Conservation (phyloP, 2,113 vertebrate genomes). For the Euleptes europaea region DNA sequence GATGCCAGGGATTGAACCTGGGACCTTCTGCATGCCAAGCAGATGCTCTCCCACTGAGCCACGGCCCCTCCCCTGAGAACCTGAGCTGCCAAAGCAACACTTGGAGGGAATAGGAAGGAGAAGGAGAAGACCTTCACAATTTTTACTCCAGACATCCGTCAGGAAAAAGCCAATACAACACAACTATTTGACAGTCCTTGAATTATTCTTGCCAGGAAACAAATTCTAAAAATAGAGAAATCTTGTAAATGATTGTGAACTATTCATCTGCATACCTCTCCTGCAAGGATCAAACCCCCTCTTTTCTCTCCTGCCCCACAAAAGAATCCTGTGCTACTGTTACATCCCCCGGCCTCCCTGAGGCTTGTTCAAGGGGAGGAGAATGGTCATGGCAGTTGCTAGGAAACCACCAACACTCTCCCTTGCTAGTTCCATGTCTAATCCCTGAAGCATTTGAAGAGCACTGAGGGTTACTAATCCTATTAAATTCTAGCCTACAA, state of each 20-base stretch:
- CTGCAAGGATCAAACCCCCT: neutral
- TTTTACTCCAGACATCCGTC: neutral
- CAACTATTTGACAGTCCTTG: neutral
- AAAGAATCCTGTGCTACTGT: neutral
- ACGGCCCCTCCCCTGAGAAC: too few relatives aligned
- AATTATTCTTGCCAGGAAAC: neutral
- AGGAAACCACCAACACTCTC: neutral
- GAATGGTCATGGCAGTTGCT: neutral
- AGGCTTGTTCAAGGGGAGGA: neutral
- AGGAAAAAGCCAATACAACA: neutral
- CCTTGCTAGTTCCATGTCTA: neutral
- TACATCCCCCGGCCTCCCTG: neutral
- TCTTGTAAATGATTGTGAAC: neutral
- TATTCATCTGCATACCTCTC: neutral
- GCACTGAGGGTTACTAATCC: neutral
- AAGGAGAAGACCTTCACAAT: neutral
- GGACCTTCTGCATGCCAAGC: too few relatives aligned
- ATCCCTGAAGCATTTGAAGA: neutral
- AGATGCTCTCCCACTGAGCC: neutral
- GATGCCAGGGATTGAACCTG: too few relatives aligned
- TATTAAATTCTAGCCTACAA: neutral
- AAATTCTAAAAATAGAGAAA: neutral
- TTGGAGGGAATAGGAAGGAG: too few relatives aligned
- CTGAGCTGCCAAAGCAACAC: neutral
- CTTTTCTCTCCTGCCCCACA: neutral